Conservation (phyloP, 1,140 invertebrate species). For the Halictus rubicundus region DNA sequence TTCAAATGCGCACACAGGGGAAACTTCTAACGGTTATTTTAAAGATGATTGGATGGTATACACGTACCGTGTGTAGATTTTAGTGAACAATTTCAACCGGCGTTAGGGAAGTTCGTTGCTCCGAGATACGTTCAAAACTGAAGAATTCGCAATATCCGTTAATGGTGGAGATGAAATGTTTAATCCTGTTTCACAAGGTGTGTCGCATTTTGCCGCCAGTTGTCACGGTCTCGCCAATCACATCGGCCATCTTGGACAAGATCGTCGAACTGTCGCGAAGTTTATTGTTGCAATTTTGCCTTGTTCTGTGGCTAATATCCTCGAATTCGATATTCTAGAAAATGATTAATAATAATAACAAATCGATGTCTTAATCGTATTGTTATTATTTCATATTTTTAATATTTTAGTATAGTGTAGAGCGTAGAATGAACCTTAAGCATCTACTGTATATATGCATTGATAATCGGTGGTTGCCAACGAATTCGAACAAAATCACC, state of each 20-base stretch:
- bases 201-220: not conserved
- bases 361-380: too few relatives aligned
- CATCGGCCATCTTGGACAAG: conserved; percentile 16
- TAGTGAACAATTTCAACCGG: conserved; percentile 11
- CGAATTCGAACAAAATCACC: too few relatives aligned
- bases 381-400: not conserved
- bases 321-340: too few relatives aligned
- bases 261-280: not conserved
- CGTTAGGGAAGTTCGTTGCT: conserved; percentile 29
- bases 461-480: too few relatives aligned
- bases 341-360: too few relatives aligned
- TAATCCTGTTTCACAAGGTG: conserved; percentile 24
- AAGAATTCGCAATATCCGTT: conserved; percentile 36
- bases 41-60: conserved; percentile 36
- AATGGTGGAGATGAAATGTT: conserved; percentile 23
- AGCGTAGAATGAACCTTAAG: too few relatives aligned
- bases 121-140: conserved; percentile 35
- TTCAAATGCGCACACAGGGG: conserved; percentile 66
- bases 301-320: not conserved
- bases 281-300: not conserved
- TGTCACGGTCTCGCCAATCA: conserved; percentile 14
- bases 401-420: conserved; percentile 20
- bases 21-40: conserved; percentile 67
- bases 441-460: too few relatives aligned
- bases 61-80: conserved; percentile 9